Evolutionary conservation across 1,140 invertebrate species (phyloP), one percentile per base, ranked within the genome.

Genomic region (Drosophila cardini): DNA sequence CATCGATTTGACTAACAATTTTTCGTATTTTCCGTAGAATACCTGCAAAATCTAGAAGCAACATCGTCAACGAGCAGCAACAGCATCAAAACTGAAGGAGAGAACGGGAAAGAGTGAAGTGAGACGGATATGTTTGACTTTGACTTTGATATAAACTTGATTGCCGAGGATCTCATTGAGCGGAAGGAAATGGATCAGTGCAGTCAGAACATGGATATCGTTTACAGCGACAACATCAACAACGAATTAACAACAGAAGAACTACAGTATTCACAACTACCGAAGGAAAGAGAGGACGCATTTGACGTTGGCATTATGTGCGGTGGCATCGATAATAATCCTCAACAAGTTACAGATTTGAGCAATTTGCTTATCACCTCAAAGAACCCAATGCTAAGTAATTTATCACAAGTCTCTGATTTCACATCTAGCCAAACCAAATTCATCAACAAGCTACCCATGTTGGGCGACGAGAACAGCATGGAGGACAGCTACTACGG

Each of bases 61-160:
- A 74, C 82, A 67, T 81, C 83, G 63, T 78, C 90, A 74, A 78
- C 76, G 63, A 82, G 78, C 76, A 76, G 61, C 78, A 83, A 21
- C 76, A 63, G 63, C 52, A 26, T 26, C 21, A 67, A 62, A 63
- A 69, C 69, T 72, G 77, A 85, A 71, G 77, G 83, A 71, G 75
- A 89, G 69, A 84, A 80, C 80, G 84, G 78, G 80, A 86, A 80
- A 72, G 67, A 90, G 75, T 78, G 72, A 72, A 89, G 71, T 57
- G 74, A 80, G 72, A 90, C 84, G 73, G 81, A 89, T 74, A 87
- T 78, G 75, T 86, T 90, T 90, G 83, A 91, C 77, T 80, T 89
- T 67, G 81, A 89, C 74, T 89, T 91, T 76, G 83, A 89, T 68
- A 81, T 86, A 82, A 89, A 89, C 80, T 69, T 91, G 86, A 76